Conservation (phyloP, 2,888 invertebrate species). For the Nomada fabriciana region DNA sequence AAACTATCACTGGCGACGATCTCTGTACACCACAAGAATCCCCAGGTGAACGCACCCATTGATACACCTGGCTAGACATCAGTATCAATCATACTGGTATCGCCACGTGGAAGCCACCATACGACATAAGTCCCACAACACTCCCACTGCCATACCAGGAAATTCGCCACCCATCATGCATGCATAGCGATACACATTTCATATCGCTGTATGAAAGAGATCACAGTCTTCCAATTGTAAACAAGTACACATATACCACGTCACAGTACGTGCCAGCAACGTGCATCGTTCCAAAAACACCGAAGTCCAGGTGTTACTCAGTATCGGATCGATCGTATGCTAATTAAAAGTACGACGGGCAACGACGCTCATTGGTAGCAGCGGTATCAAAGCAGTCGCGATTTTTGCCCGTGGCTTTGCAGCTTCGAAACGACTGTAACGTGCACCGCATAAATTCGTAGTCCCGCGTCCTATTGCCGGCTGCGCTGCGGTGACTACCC, state of each 20-base stretch:
- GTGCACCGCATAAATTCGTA: slow-evolving; percentile 68
- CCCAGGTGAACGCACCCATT: too few species aligned
- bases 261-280: background rate
- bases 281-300: slow-evolving; percentile 58
- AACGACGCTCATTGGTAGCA: background rate
- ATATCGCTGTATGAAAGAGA: too few species aligned
- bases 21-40: too few species aligned
- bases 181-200: background rate
- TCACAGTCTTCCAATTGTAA: too few species aligned
- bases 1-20: too few species aligned
- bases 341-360: slow-evolving; percentile 64
- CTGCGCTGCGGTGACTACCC: slow-evolving; percentile 15
- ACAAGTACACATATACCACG: too few species aligned
- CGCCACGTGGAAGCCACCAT: too few species aligned
- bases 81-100: too few species aligned
- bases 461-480: slow-evolving; percentile 40
- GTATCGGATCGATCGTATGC: slow-evolving; percentile 63
- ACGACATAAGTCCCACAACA: too few species aligned
- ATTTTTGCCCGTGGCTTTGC: slow-evolving; percentile 53
- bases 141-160: background rate
- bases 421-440: slow-evolving; percentile 57
- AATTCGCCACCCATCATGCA: background rate
- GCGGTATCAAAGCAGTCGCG: slow-evolving; percentile 52
- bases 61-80: too few species aligned
- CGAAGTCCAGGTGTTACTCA: slow-evolving; percentile 11